These are phyloP conservation scores for Microctonus brassicae DNA, from an alignment of 2,888 invertebrate species.

Conservation along the genomic window DNA sequence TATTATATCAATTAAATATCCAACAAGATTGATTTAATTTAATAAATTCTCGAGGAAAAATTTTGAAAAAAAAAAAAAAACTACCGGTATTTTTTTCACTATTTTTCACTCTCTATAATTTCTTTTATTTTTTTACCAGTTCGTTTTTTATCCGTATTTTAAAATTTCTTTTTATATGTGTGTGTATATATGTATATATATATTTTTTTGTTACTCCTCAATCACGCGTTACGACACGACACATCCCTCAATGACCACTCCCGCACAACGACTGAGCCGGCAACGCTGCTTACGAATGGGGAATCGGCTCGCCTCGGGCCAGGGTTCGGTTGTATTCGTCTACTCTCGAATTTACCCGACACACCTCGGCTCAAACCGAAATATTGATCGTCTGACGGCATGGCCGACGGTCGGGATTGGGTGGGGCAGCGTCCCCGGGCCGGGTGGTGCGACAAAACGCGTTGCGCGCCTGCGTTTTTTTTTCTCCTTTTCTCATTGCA, in stretches of 20 bases:
- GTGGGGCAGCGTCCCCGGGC: constrained; percentile 46
- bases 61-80: constrained; percentile 43
- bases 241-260: constrained; percentile 69
- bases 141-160: constrained; percentile 29
- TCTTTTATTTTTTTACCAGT: constrained; percentile 18
- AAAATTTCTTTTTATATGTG: constrained; percentile 20
- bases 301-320: constrained; percentile 61
- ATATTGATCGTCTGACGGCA: constrained; percentile 64
- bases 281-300: constrained; percentile 61
- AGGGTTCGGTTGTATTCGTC: constrained; percentile 53
- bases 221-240: constrained; percentile 64
- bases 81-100: constrained; percentile 36
- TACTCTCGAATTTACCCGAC: constrained; percentile 40
- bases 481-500: constrained; percentile 30
- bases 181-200: constrained; percentile 30
- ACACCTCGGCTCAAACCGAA: constrained; percentile 67
- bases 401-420: constrained; percentile 54
- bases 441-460: constrained; percentile 36
- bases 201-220: constrained; percentile 54
- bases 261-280: constrained; percentile 68
- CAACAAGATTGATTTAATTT: constrained; percentile 16
- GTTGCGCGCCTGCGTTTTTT: constrained; percentile 41
- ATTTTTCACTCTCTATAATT: constrained; percentile 16
- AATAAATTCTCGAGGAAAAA: constrained; percentile 24
- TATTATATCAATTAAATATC: background rate